Percentiles rank a stretch among this genome's conserved stretches.
These are phyloP conservation scores for Laupala kohalensis DNA, from an alignment of 1,140 invertebrate species.

Conservation along the genomic window DNA sequence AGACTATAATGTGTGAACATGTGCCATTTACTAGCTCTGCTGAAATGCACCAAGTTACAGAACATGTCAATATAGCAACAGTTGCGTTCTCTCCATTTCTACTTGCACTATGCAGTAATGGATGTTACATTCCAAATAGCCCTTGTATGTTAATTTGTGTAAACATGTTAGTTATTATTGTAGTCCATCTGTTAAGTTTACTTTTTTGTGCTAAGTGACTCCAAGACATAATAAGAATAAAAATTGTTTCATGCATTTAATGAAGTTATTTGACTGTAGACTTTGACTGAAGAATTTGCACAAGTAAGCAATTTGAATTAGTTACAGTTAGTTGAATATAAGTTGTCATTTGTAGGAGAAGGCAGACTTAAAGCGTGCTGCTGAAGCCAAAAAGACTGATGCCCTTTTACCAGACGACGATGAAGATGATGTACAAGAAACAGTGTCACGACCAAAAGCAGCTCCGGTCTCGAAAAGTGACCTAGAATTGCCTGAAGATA, in stretches of 20 bases:
- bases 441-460: slow-evolving; percentile 21
- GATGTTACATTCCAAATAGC: no score
- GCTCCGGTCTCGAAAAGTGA: slow-evolving; percentile 7
- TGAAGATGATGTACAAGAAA: slow-evolving; percentile 24
- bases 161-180: no score
- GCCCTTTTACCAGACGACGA: slow-evolving; percentile 32
- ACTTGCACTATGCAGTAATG: no score
- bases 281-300: background rate
- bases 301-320: no score
- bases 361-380: slow-evolving; percentile 24
- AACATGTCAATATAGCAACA: no score
- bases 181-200: background rate
- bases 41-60: no score
- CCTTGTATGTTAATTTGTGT: no score
- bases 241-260: background rate
- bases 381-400: slow-evolving; percentile 47
- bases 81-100: no score
- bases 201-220: background rate
- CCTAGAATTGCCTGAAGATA: slow-evolving; percentile 10
- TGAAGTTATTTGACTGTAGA: background rate
- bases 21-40: no score
- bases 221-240: background rate
- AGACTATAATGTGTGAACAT: no score
- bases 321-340: no score
- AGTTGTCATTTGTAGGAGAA: slow-evolving; percentile 24